Evolutionary conservation across 2,888 invertebrate species (phyloP), one percentile per base, ranked within the genome.

Genomic region (Chrysolina haemoptera): DNA sequence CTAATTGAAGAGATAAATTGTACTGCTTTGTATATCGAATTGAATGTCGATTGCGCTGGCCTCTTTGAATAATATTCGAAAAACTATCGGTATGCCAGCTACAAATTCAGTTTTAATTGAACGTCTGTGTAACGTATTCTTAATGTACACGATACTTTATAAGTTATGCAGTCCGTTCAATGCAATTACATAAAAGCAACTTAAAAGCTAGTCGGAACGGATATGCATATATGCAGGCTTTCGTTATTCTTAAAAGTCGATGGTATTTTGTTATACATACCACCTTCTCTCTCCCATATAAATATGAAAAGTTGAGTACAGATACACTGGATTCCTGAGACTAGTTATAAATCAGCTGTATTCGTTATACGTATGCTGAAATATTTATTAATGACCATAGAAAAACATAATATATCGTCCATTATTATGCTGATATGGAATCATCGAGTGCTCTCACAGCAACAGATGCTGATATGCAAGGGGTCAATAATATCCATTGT

Each of bases 321-420:
- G 72, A 79, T 75, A 76, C 76, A 73, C 68, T 77, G 75, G 73
- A 79, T 79, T 76, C 79, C 79, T 71, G 18, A 63, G 68, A 66
- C 70, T 67, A 46, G 67, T 75, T 70, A 77, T 79, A 79, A 79
- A 79, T 79, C 77, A 77, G 68, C 27, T 63, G 71, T 76, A 71
- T 78, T 75, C 78, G 74, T 74, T 78, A 77, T 76, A 76, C 73
- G 74, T 74, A 76, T 70, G 75, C 73, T 74, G 78, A 77, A 77
- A 77, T 78, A 78, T 76, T 78, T 78, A 78, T 78, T 78, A 78
- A 78, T 78, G 78, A 77, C 70, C 74, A 62, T 69, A 69, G 68
- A 75, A 73, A 76, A 73, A 70, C 62, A 74, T 76, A 72, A 75
- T 74, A 76, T 76, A 76, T 77, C 70, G 75, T 65, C 68, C 75